Base-by-base conservation (phyloP, 2,888 invertebrate species). In the Leptothorax acervorum region DNA sequence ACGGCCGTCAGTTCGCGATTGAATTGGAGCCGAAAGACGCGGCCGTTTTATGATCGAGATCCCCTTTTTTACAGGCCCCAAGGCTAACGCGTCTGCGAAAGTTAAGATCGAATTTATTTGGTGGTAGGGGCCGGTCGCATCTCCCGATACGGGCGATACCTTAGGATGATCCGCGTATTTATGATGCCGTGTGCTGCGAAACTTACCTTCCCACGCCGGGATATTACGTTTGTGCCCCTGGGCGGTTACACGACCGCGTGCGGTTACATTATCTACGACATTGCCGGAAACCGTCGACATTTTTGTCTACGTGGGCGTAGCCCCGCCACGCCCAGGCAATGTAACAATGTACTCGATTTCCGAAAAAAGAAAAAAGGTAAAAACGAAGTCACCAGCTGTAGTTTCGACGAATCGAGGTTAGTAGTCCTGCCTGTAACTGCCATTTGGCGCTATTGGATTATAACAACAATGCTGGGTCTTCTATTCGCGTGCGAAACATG, bases 391-490 rank as follows among this genome's bases (percentile, higher is more conserved):
- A 73, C 73, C 79, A 79, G 79, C 79, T 79, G 79, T 48, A 60
- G 79, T 73, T 71, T 73, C 73, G 73, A 79, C 57, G 79, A 79
- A 79, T 73, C 79, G 73, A 79, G 79, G 79, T 79, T 79, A 79
- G 73, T 79, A 60, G 79, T 79, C 71, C 71, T 71, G 79, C 48
- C 79, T 48, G 71, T 73, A 79, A 79, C 79, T 79, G 79, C 79
- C 79, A 79, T 79, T 79, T 79, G 79, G 79, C 73, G 79, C 79
- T 79, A 73, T 73, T 79, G 79, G 79, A 79, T 79, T 79, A 79
- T 79, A 79, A 79, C 79, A 79, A 79, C 79, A 79, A 79, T 79
- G 60, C 73, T 18, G 79, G 79, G 73, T 79, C 60, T 79, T 79
- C 79, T 73, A 79, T 79, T 73, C 60, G 79, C 79, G 79, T 79